These are phyloP conservation scores for Myanophis thanlyinensis DNA, from an alignment of 2,113 vertebrate species.

Conservation along the genomic window DNA sequence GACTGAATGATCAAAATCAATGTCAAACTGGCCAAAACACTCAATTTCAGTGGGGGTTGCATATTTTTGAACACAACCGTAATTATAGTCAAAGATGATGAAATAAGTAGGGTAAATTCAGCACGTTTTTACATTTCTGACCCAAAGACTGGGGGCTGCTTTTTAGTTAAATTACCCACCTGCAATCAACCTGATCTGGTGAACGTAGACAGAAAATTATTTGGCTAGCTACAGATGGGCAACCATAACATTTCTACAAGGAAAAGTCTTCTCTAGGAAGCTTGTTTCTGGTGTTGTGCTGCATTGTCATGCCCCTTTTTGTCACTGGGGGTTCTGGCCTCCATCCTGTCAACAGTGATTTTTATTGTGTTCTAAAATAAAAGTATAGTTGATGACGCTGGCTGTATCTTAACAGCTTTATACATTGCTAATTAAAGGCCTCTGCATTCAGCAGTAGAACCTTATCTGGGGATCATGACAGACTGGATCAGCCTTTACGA, in stretches of 20 bases:
- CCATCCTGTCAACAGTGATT: not conserved
- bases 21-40: too few relatives aligned
- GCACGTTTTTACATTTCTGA: not conserved
- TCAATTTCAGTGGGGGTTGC: too few relatives aligned
- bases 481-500: not conserved
- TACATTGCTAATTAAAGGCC: not conserved
- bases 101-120: not conserved
- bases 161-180: not conserved
- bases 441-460: not conserved
- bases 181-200: not conserved
- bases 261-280: not conserved
- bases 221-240: not conserved
- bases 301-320: not conserved
- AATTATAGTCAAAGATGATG: not conserved
- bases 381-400: not conserved
- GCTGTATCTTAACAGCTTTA: not conserved
- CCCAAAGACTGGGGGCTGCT: not conserved
- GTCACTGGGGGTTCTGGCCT: not conserved
- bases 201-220: not conserved
- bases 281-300: not conserved
- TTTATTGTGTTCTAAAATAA: not conserved
- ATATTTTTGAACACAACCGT: too few relatives aligned
- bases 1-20: too few relatives aligned
- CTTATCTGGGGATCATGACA: not conserved
- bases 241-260: not conserved